Conservation (phyloP, 2,113 vertebrate species). For the Actenoides lindsayi region DNA sequence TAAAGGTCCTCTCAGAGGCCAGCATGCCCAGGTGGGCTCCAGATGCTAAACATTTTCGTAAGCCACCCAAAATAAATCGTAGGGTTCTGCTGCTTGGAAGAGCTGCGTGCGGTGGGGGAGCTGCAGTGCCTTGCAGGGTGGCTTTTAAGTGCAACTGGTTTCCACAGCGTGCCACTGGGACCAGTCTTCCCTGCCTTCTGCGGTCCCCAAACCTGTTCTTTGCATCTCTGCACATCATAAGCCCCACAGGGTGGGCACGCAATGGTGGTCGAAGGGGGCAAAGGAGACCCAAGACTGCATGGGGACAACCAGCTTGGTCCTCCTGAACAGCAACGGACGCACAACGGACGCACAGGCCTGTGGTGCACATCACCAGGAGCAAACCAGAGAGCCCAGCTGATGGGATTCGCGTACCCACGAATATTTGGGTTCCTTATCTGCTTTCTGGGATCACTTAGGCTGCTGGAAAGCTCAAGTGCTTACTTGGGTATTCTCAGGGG, state of each 20-base stretch:
- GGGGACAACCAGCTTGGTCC: neutral
- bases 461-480: neutral
- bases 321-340: neutral
- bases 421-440: neutral
- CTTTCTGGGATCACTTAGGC: neutral
- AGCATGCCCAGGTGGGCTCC: rapidly evolving
- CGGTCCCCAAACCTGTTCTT: neutral
- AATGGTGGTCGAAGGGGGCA: rapidly evolving
- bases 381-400: neutral
- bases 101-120: neutral
- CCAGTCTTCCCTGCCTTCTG: rapidly evolving
- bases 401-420: neutral
- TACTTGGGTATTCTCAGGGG: neutral
- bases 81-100: neutral
- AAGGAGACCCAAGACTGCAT: neutral
- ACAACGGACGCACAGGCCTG: rapidly evolving
- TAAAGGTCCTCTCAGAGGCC: neutral
- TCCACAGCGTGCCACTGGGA: rapidly evolving
- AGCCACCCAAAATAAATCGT: neutral
- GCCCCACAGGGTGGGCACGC: rapidly evolving
- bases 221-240: neutral
- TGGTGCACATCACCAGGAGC: neutral
- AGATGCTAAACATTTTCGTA: neutral
- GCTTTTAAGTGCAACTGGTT: neutral
- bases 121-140: neutral